phyloP scores from a whole-genome alignment of 2,113 vertebrate genomes.

The Clarias magur region DNA sequence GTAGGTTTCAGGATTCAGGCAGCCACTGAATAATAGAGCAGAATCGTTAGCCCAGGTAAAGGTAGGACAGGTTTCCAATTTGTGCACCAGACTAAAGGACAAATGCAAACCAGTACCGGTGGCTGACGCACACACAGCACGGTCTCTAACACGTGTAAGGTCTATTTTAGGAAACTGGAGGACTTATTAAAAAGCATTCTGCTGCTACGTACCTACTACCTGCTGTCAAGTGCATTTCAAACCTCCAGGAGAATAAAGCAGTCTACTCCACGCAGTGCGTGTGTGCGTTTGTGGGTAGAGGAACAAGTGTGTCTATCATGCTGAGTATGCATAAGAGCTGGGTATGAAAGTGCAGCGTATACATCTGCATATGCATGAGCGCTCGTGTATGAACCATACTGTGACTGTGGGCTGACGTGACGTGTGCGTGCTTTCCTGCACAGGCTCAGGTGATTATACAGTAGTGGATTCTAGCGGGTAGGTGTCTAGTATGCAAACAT shows the following conservation, averaged over 20 bases:
- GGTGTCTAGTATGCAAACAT: background rate
- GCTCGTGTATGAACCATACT: constrained; percentile 8
- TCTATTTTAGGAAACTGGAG: constrained; percentile 67
- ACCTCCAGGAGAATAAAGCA: constrained; percentile 49
- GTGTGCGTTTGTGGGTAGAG: background rate
- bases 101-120: background rate
- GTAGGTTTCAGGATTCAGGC: background rate
- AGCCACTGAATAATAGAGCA: background rate
- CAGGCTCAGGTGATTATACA: background rate
- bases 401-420: constrained; percentile 49
- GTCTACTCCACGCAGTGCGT: constrained; percentile 6
- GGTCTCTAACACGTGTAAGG: background rate
- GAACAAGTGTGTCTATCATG: background rate
- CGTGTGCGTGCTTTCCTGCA: constrained; percentile 28
- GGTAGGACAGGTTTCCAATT: background rate
- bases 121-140: background rate
- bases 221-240: constrained; percentile 61
- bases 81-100: background rate
- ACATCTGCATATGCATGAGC: constrained; percentile 17
- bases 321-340: background rate
- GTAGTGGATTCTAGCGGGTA: background rate
- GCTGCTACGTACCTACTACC: constrained; percentile 4
- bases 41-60: background rate
- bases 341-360: background rate
- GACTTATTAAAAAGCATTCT: constrained; percentile 72